Evolutionary conservation across 2,888 invertebrate species (phyloP), one percentile per base, ranked within the genome.

Genomic region (Agrochola circellaris): DNA sequence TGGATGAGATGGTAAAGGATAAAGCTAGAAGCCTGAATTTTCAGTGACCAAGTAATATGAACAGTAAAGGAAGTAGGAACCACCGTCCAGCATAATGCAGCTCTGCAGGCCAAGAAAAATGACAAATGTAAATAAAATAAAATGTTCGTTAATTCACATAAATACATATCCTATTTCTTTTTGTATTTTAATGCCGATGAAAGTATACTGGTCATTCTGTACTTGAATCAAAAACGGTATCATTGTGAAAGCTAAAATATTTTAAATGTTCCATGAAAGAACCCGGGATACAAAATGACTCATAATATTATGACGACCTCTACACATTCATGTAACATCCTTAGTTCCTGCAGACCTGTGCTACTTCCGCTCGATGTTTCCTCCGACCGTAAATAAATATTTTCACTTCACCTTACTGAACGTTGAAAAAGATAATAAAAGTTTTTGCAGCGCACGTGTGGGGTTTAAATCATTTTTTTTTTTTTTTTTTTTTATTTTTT

Each of bases 121-220:
- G 11, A 45, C 42, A 45, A 45, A 45, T 45, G 42, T 45, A 45
- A 45, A 45, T 45, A 45, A 45, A 45, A 45, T 45, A 45, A 26
- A 61, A 30, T 30, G 20, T 45, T 26, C 11, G 45, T 45, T 45
- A n/a, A n/a, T n/a, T n/a, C n/a, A n/a, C n/a, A n/a, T n/a, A n/a
- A n/a, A n/a, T n/a, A n/a, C n/a, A n/a, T n/a, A n/a, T n/a, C n/a
- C n/a, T n/a, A n/a, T n/a, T 45, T 45, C 2, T 45, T 45, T 65
- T 17, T 26, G 20, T 45, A 66, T 26, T n/a, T n/a, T 20, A 6
- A 26, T 30, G 23, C 8, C 13, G 13, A 48, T 66, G 45, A 64
- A 61, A 64, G 42, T 64, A 70, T 45, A 45, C 62, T 62, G 42
- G 64, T 45, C 17, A 62, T 30, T 62, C 45, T 64, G 23, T 70